Conservation (phyloP, 2,113 vertebrate species). For the Platichthys flesus region DNA sequence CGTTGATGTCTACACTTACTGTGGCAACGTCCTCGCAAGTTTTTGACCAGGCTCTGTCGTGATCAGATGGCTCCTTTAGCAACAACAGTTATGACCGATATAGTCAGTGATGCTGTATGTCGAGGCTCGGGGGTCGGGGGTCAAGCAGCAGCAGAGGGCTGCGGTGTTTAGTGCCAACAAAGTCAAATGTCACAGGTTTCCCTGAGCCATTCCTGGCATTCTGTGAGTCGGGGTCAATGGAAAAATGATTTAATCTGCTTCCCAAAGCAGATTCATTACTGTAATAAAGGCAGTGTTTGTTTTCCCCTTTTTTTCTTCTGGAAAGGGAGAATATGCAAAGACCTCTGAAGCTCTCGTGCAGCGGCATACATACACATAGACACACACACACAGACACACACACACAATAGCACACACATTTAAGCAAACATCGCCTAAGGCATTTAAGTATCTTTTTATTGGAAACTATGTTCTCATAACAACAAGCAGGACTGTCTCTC, state of each 20-base stretch:
- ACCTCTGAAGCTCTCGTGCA: conserved; percentile 40
- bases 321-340: conserved; percentile 35
- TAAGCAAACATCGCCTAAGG: conserved; percentile 30
- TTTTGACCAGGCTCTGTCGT: conserved; percentile 25
- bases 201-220: conserved; percentile 68
- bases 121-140: conserved; percentile 34
- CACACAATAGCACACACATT: conserved; percentile 20
- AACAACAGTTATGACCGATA: conserved; percentile 3
- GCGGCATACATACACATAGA: conserved; percentile 31
- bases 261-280: conserved; percentile 70
- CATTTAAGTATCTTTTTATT: conserved; percentile 54
- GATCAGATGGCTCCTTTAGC: conserved; percentile 3
- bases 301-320: conserved; percentile 59
- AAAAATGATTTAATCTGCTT: conserved; percentile 65
- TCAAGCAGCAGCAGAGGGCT: conserved; percentile 15
- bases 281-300: conserved; percentile 73
- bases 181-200: conserved; percentile 77
- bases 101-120: conserved; percentile 18
- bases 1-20: conserved; percentile 28
- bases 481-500: conserved; percentile 32
- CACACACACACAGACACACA: conserved; percentile 11
- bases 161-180: conserved; percentile 55
- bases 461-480: conserved; percentile 62
- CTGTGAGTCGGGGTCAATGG: conserved; percentile 57
- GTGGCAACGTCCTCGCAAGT: conserved; percentile 33